Evolutionary conservation across 2,113 vertebrate species (phyloP).

Genomic region (Limnothrissa miodon): DNA sequence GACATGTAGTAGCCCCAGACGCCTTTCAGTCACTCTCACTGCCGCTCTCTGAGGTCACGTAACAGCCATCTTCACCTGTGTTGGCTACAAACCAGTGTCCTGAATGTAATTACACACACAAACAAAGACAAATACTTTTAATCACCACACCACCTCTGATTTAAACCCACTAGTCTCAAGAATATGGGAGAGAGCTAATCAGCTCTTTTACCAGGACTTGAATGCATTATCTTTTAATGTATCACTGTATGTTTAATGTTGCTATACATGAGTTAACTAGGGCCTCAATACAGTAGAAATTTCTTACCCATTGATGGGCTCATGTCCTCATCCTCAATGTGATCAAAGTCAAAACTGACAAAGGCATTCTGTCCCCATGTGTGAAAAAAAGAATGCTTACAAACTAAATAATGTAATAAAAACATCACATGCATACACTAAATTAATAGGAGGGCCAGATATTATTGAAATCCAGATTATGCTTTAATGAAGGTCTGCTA

Average conservation of each 20-base stretch:
- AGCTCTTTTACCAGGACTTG: too few relatives aligned
- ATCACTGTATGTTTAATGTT: too few relatives aligned
- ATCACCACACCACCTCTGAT: neutral
- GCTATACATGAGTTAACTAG: too few relatives aligned
- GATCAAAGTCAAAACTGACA: conserved; percentile 66
- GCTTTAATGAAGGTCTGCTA: neutral
- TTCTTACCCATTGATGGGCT: conserved; percentile 41
- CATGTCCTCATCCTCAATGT: conserved; percentile 56
- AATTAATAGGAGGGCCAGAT: neutral
- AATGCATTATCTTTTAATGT: too few relatives aligned
- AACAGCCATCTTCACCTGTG: conserved; percentile 51
- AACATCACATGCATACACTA: neutral
- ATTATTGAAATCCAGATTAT: neutral
- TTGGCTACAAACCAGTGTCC: conserved; percentile 51
- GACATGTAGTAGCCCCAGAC: too few relatives aligned
- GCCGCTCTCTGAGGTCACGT: conserved; percentile 45
- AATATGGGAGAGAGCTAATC: too few relatives aligned
- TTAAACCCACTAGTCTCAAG: too few relatives aligned
- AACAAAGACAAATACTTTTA: neutral
- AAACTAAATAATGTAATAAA: neutral
- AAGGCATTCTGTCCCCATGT: conserved; percentile 60
- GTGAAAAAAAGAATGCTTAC: neutral
- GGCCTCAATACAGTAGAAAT: neutral
- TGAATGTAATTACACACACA: conserved; percentile 26
- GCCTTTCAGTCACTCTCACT: conserved; percentile 63